These are phyloP conservation scores for Platycheirus rosarum DNA, from an alignment of 2,888 invertebrate species.

Conservation along the genomic window DNA sequence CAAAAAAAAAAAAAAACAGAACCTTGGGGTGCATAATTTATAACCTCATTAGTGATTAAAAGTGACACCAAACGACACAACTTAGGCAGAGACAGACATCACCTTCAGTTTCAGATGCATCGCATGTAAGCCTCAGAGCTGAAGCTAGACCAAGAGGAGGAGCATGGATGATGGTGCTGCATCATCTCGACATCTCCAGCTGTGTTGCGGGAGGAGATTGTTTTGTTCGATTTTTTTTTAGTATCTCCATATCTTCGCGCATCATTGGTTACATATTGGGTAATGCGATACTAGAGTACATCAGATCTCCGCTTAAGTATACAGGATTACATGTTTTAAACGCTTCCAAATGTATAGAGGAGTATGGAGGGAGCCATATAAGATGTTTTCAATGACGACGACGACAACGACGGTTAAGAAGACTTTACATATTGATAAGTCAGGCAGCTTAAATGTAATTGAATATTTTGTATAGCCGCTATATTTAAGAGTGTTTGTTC, in stretches of 20 bases:
- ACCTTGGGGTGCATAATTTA: slow-evolving; percentile 68
- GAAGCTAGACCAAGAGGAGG: background rate
- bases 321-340: slow-evolving; percentile 58
- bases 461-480: slow-evolving; percentile 65
- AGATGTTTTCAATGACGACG: slow-evolving; percentile 57
- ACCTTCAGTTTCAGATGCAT: slow-evolving; percentile 47
- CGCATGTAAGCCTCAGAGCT: too few relatives aligned
- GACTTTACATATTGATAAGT: slow-evolving; percentile 55
- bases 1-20: slow-evolving; percentile 15
- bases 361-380: slow-evolving; percentile 33
- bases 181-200: slow-evolving; percentile 47
- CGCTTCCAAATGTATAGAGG: background rate
- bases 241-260: slow-evolving; percentile 28
- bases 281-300: slow-evolving; percentile 56
- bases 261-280: slow-evolving; percentile 55
- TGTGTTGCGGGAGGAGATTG: slow-evolving; percentile 42
- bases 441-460: slow-evolving; percentile 67
- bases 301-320: slow-evolving; percentile 47
- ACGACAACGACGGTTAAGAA: slow-evolving; percentile 26
- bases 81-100: slow-evolving; percentile 61
- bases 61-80: slow-evolving; percentile 71
- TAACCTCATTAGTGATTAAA: slow-evolving; percentile 73
- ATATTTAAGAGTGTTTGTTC: slow-evolving; percentile 64
- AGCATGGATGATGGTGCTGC: slow-evolving; percentile 2
- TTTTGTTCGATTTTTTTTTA: slow-evolving; percentile 32